Base-by-base conservation (phyloP, 2,888 invertebrate species). In the Melikaiella ostensackeni region DNA sequence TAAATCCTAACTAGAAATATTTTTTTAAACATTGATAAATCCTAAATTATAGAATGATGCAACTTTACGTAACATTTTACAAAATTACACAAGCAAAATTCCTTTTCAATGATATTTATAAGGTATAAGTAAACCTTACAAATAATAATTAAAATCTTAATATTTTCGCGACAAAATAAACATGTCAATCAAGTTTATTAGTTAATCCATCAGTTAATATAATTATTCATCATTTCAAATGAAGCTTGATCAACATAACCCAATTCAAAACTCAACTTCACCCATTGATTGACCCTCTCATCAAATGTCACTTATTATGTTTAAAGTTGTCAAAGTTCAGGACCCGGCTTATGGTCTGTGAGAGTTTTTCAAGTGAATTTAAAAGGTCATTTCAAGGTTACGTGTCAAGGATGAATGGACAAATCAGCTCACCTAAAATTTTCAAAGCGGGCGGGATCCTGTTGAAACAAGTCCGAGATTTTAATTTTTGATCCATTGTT, bases 381-480 rank as follows among this genome's bases (percentile, higher is more conserved):
- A 35, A 84, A 83, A 89, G 89, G 88, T 89, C 89, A 85, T 16
- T 11, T 81, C 83, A 89, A 91, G 89, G 90, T 91, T 88, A 84
- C 35, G 62, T 74, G 74, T 57, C 76, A 84, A 84, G 80, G 79
- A 80, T 76, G 59, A 55, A 55, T 55, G 19, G 50, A 55, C 50
- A 6, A 4, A 66, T 77, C 70, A 74, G 75, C 70, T 79, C 74
- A 98, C 98, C 97, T 98, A 93, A 95, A 98, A 91, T 97, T 97
- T 74, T 96, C 93, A 89, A 99, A 99, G 79, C 99, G 94, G 42
- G 94, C 92, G 0, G 95, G 92, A 92, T 99, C 97, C 85, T 95
- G 92, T 82, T 95, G 93, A 90, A 99, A 99, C 85, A 98, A 92
- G 81, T 97, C 94, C 82, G 94, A 94, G 87, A 99, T 97, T 87